Base-by-base conservation (phyloP, 2,888 invertebrate genomes). In the Alviniconcha strummeri region DNA sequence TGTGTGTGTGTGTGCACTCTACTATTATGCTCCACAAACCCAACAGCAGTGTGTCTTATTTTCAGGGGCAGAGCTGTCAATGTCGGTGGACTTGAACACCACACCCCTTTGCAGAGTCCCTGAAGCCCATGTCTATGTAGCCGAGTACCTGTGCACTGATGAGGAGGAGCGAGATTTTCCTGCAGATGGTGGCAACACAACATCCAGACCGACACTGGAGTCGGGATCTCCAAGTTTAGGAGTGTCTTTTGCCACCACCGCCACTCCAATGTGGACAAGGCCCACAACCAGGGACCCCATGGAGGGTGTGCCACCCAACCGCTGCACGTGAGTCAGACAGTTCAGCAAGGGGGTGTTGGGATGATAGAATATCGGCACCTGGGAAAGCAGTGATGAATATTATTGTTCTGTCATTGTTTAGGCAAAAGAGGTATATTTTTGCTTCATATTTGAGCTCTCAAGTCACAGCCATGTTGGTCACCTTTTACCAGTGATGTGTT, bases 251-350 rank as follows among this genome's bases (percentile, higher is more conserved):
- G 57, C 56, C 5, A 76, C n/a, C 54, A 76, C 76, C 54, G 56
- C 76, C 57, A 76, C 76, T n/a, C 76, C 76, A 5, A 57, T n/a
- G 56, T 57, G 6, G 19, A 57, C 11, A 5, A 1, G 57, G 57
- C 2, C 76, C 76, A 57, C 76, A 57, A 5, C 7, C 5, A 8
- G 57, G 4, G 13, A 8, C 19, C 8, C 9, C 19, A 76, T n/a
- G 57, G 19, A 57, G 15, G 19, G 19, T 1, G 4, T 76, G 57
- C 76, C 76, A n/a, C 76, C 76, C 19, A 76, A 76, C 76, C 56
- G 56, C 76, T 76, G 76, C 76, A 57, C 57, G 76, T 76, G 19
- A 76, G 76, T 76, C 9, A 54, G 3, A 36, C 36, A 36, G 36
- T 36, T 36, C 36, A 36, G 36, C 36, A 36, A 36, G 36, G 36